phyloP scores from a whole-genome alignment of 2,888 invertebrate genomes.

The Limnephilus auricula region DNA sequence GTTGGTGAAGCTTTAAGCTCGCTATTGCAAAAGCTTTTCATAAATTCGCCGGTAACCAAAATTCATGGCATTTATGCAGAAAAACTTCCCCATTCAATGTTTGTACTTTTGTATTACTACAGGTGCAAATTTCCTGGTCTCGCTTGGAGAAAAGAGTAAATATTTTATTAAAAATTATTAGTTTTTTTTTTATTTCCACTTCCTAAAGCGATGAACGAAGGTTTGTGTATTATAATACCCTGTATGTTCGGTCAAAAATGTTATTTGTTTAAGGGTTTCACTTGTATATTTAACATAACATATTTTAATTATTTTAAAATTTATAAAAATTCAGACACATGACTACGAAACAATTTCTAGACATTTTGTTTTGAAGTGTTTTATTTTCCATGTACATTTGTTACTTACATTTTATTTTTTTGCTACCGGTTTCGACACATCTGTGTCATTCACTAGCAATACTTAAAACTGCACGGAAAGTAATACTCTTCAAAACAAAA shows the following conservation, averaged over 20 bases:
- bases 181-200: not conserved
- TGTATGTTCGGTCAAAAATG: not conserved
- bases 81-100: not conserved
- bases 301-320: no score
- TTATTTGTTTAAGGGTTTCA: not conserved
- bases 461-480: no score
- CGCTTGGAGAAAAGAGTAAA: not conserved
- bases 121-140: not conserved
- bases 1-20: constrained; percentile 46
- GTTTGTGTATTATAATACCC: no score
- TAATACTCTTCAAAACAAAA: no score
- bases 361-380: no score
- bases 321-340: no score
- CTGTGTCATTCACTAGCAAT: no score
- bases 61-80: constrained; percentile 6
- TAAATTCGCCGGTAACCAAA: constrained; percentile 29
- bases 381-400: no score
- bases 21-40: constrained; percentile 39
- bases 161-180: not conserved
- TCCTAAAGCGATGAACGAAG: not conserved
- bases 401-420: no score
- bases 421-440: no score
- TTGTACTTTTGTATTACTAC: not conserved
- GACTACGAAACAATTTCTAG: no score
- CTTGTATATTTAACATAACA: no score